Base-by-base conservation (phyloP, 2,113 vertebrate genomes). In the Mus pahari region DNA sequence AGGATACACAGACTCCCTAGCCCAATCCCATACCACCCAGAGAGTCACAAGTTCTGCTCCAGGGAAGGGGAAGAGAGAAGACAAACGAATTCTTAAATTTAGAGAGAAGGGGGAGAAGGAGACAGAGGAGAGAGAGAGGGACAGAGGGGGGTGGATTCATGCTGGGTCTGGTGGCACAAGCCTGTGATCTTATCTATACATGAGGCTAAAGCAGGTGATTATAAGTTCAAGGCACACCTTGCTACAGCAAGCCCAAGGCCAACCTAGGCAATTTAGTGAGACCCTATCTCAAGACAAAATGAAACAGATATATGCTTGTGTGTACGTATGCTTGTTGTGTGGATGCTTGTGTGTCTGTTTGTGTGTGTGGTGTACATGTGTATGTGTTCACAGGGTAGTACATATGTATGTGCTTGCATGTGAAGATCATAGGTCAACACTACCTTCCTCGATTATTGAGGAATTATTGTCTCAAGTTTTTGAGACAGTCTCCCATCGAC, bases 1-100 rank as follows among this genome's bases (percentile, higher is more conserved):
- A 53, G 48, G 45, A 7, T 0, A 0, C 1, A 5, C 0, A 3
- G 89, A n/a, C n/a, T 19, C 75, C 42, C 53, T 9, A 62, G 6
- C 10, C 12, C 4, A n/a, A 28, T 50, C 36, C 2, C 3, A 68
- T 58, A 19, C 77, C 3, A 0, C 45, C 3, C 7, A 4, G 24
- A 64, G 16, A 31, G 77, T 8, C 45, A 13, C 74, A 9, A 14
- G 78, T 24, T 26, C 42, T 48, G 3, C 53, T 53, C 12, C 12
- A 2, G 2, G 62, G 20, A n/a, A 1, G 42, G n/a, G 7, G 2
- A 5, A 55, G 36, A 58, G 16, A 39, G 8, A 9, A 19, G 10
- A 1, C 2, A 3, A 31, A 50, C 13, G 1, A 31, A 87, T 74
- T 39, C 60, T 17, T 17, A 86, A 88, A 66, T 45, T 62, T 64